Base-by-base conservation (phyloP, 2,113 vertebrate species). In the Brachypodius melanocephalos region DNA sequence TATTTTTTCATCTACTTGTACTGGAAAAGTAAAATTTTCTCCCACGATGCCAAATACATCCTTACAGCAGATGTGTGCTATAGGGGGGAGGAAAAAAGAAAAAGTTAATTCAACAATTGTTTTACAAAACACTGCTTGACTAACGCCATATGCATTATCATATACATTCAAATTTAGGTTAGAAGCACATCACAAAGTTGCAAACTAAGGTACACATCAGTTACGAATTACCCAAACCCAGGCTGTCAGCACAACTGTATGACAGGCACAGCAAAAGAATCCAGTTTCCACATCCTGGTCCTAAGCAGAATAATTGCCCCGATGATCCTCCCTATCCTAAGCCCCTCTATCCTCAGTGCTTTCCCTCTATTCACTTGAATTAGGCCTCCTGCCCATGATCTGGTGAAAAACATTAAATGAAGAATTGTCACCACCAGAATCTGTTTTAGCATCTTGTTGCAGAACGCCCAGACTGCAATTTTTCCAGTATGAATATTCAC, bases 11-110 rank as follows among this genome's bases (percentile, higher is more conserved):
- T 32, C 12, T 57, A 48, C 20, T 76, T 93, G 38, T 66, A 77
- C 51, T 29, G 94, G 63, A 90, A 96, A 92, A 84, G 83, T 90
- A 77, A 80, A 73, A 54, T 65, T 76, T 86, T 95, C 93, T 84
- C 91, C 94, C 25, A 68, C 0, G 5, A 92, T 45, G 63, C 79
- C 94, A 80, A 49, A 31, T 32, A 73, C 5, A 0, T 86, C 14
- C 5, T 76, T 21, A 54, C 38, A 69, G 63, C 6, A 5, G 17
- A 54, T 18, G 4, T 18, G 6, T 34, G 8, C 89, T 96, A 42
- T 10, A 4, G 17, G 4, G 5, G 3, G 2, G 3, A 3, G 22
- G 12, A 8, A 25, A 34, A 36, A 65, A 34, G 14, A 81, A 75
- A 62, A 85, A 34, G 21, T 76, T 85, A 79, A 14, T 78, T 84